Conservation (phyloP, 1,140 invertebrate genomes). For the Muscidifurax raptorellus region DNA sequence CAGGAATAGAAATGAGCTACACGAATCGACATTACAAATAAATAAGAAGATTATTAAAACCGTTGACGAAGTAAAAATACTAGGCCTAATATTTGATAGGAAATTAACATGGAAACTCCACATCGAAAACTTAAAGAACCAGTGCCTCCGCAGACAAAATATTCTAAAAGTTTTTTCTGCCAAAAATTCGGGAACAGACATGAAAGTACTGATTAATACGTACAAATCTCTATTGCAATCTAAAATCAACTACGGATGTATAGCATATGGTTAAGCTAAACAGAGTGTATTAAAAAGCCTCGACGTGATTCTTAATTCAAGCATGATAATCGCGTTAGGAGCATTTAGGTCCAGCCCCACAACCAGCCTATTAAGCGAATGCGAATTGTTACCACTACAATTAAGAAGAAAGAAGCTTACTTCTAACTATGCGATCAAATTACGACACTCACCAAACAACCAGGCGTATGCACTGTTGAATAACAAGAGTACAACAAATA, state of each 20-base stretch:
- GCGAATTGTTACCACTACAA: background rate
- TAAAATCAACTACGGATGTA: slow-evolving; percentile 4
- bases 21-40: background rate
- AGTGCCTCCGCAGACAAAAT: background rate
- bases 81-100: background rate
- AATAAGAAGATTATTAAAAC: background rate
- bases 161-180: background rate
- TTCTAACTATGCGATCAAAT: too few relatives aligned
- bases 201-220: background rate
- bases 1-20: background rate
- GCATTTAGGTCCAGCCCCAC: background rate
- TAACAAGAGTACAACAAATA: too few relatives aligned
- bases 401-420: background rate
- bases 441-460: too few relatives aligned
- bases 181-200: background rate
- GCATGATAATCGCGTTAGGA: background rate
- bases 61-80: background rate
- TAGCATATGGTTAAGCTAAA: background rate
- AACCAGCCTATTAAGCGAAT: too few relatives aligned
- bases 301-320: background rate
- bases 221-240: background rate
- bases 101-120: background rate
- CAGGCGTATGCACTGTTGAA: too few relatives aligned
- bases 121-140: background rate
- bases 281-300: background rate